phyloP scores from a whole-genome alignment of 1,140 invertebrate genomes.

The Halictus rubicundus region DNA sequence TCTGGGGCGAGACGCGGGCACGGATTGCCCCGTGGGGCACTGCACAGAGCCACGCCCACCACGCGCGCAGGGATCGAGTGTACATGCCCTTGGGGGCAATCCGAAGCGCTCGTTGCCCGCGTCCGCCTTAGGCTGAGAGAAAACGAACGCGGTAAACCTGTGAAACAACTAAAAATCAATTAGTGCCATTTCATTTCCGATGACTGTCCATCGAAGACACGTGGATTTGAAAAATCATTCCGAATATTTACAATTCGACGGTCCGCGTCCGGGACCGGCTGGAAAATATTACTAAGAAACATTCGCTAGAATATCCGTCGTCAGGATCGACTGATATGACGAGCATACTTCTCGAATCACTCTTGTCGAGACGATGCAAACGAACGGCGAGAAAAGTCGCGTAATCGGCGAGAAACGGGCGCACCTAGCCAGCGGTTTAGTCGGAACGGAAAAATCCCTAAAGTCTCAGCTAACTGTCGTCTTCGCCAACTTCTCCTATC shows the following conservation, averaged over 20 bases:
- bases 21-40: no score
- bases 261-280: no score
- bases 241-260: constrained; percentile 28
- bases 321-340: background rate
- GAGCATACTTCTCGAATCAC: no score
- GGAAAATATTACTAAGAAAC: no score
- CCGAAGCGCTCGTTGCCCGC: no score
- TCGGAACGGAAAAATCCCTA: constrained; percentile 9
- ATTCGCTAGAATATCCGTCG: background rate
- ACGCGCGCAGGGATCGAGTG: no score
- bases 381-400: background rate
- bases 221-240: background rate
- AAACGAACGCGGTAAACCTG: background rate
- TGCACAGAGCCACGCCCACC: no score
- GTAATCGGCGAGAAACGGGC: background rate
- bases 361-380: background rate
- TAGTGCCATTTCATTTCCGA: constrained; percentile 4
- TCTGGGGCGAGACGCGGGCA: background rate
- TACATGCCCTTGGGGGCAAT: no score
- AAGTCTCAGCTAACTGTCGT: background rate
- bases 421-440: constrained; percentile 23
- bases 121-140: background rate
- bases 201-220: background rate
- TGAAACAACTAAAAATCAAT: constrained; percentile 16
- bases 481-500: no score